Conservation (phyloP, 2,113 vertebrate species). For the Cinclus mexicanus region DNA sequence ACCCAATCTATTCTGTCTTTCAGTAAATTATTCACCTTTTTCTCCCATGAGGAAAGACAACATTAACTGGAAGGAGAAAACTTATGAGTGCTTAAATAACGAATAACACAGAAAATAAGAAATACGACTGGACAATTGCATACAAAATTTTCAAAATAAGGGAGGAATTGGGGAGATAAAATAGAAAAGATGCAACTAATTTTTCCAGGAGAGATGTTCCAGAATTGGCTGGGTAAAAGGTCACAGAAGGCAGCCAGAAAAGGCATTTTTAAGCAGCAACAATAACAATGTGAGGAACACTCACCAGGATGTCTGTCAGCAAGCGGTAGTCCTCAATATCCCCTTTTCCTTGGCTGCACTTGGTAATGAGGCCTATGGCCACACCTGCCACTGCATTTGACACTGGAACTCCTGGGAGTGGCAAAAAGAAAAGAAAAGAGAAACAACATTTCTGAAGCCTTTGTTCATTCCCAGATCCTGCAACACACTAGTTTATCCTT, state of each 20-base stretch:
- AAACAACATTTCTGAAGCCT: neutral
- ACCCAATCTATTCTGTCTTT: neutral
- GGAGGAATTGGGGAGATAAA: neutral
- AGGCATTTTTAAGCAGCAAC: neutral
- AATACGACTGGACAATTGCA: neutral
- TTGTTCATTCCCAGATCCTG: neutral
- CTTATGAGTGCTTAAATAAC: neutral
- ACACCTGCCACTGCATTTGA: slow-evolving; percentile 91
- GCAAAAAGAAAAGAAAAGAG: neutral
- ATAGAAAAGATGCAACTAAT: neutral
- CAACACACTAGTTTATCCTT: neutral
- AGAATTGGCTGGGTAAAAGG: neutral
- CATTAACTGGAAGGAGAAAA: neutral
- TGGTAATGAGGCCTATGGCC: slow-evolving; percentile 90
- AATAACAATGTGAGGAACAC: neutral
- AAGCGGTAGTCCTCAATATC: slow-evolving; percentile 91
- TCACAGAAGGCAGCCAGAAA: neutral
- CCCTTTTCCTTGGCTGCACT: slow-evolving; percentile 74
- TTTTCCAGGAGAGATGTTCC: neutral
- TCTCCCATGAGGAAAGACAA: neutral
- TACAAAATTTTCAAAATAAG: neutral
- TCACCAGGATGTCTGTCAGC: slow-evolving; percentile 94
- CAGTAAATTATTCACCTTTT: neutral
- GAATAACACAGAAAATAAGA: neutral
- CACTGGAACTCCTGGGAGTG: slow-evolving; percentile 87